A percentile compares a stretch with the other conserved stretches of the same genome.
Evolutionary conservation across 2,888 invertebrate genomes (phyloP).

Genomic region (Melanotus villosus): DNA sequence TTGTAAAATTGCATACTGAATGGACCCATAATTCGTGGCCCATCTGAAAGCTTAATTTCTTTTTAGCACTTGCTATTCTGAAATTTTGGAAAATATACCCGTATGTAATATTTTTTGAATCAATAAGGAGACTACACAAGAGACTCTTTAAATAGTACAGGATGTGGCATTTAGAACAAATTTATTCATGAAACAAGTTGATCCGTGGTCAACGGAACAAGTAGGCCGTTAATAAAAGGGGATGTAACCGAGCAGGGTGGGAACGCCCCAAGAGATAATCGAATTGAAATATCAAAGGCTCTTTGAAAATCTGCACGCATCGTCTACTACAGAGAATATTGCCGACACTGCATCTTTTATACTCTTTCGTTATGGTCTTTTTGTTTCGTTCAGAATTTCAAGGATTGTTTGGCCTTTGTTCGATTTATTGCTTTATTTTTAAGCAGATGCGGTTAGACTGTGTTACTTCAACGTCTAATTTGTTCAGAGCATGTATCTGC

Average conservation of each 20-base stretch:
- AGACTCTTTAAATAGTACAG: too few relatives aligned
- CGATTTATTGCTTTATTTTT: constrained; percentile 19
- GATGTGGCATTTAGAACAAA: constrained; percentile 8
- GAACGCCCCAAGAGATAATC: constrained; percentile 38
- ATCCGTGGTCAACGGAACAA: constrained; percentile 39
- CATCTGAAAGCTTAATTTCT: too few relatives aligned
- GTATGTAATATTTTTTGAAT: too few relatives aligned
- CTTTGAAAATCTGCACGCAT: constrained; percentile 45
- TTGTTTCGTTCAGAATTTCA: constrained; percentile 19
- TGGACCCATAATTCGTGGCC: too few relatives aligned
- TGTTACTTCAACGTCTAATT: background rate
- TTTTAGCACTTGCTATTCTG: too few relatives aligned
- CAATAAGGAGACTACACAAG: too few relatives aligned
- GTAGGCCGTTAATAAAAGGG: constrained; percentile 44
- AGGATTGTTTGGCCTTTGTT: constrained; percentile 17
- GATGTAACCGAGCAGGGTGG: constrained; percentile 10
- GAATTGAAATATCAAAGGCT: constrained; percentile 47
- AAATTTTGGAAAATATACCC: too few relatives aligned
- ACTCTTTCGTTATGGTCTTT: constrained; percentile 11
- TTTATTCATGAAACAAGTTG: constrained; percentile 39
- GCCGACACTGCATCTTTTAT: constrained; percentile 36
- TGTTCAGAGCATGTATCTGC: constrained; percentile 4
- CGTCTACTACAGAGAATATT: constrained; percentile 40
- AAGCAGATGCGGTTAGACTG: background rate
- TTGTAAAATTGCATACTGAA: too few relatives aligned